Base-by-base conservation (phyloP, 2,888 invertebrate genomes). In the Rhagonycha fulva region DNA sequence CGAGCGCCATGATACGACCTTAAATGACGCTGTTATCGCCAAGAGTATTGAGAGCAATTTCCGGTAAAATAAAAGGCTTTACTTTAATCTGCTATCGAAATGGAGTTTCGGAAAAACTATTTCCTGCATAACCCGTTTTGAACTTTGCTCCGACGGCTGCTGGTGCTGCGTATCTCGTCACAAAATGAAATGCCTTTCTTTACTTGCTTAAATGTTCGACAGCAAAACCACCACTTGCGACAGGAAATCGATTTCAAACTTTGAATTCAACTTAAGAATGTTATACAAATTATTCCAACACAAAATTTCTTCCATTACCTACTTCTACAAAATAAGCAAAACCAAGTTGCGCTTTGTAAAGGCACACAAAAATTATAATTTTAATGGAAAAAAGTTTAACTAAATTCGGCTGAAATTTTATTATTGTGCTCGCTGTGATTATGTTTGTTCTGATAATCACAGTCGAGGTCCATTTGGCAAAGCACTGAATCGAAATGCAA, bases 21-120 rank as follows among this genome's bases (percentile, higher is more conserved):
- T 75, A 78, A 78, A 78, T 78, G 75, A 78, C 75, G 75, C 75
- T 70, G 77, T 78, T 78, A 78, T 78, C 77, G 77, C 75, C 77
- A 72, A 62, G 77, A 78, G 77, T 78, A 78, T 78, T 78, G 75
- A 78, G 77, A 75, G 75, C 77, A 78, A 78, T 78, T 78, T 78
- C 77, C 77, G 75, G 72, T 75, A 75, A 78, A 78, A 78, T 78
- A 78, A 78, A 78, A 75, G 77, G 77, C 77, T 78, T 78, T 78
- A 75, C 77, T 78, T 77, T 78, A 78, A 78, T 78, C 77, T 75
- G 75, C 77, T 75, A 73, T 75, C 75, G 77, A 72, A 75, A 78
- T 78, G 77, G 75, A 75, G 77, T 78, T 78, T 78, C 77, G 73
- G 75, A 75, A 75, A 78, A 78, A 78, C 77, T 78, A 78, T 78